phyloP scores from a whole-genome alignment of 2,888 invertebrate genomes.

The Cerastoderma edule region DNA sequence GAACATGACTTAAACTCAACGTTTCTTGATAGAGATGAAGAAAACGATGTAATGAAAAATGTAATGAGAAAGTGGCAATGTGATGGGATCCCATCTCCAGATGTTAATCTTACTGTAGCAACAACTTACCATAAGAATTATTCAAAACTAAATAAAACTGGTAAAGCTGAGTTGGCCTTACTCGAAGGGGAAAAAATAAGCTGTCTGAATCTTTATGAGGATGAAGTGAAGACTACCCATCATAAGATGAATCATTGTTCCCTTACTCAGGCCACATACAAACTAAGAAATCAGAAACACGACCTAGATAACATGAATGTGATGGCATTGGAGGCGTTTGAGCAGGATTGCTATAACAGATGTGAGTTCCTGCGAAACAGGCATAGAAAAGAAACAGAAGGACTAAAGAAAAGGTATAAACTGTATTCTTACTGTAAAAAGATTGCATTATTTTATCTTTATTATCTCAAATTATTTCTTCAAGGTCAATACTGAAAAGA shows the following conservation, averaged over 20 bases:
- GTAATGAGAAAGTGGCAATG: constrained; percentile 28
- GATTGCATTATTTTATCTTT: no score
- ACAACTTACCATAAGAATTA: constrained; percentile 20
- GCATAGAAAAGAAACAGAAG: constrained; percentile 1
- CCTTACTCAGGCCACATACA: background rate
- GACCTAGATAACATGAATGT: constrained; percentile 16
- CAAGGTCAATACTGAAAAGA: no score
- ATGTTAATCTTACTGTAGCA: constrained; percentile 39
- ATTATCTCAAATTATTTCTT: no score
- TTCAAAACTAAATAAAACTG: background rate
- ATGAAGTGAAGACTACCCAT: constrained; percentile 16
- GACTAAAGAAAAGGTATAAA: background rate
- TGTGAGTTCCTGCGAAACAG: background rate
- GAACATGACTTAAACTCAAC: no score
- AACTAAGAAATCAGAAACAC: constrained; percentile 22
- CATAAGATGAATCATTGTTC: constrained; percentile 9
- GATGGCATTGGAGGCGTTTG: background rate
- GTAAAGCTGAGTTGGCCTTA: constrained; percentile 13
- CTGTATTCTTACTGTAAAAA: background rate
- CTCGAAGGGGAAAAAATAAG: constrained; percentile 33
- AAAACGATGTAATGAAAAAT: constrained; percentile 25
- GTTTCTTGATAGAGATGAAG: constrained; percentile 11
- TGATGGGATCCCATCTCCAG: constrained; percentile 22
- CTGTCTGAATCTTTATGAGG: constrained; percentile 31
- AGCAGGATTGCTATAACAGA: constrained; percentile 12